Evolutionary conservation across 2,888 invertebrate genomes (phyloP), one percentile per base, ranked within the genome.

Genomic region (Stegana nigrithorax): DNA sequence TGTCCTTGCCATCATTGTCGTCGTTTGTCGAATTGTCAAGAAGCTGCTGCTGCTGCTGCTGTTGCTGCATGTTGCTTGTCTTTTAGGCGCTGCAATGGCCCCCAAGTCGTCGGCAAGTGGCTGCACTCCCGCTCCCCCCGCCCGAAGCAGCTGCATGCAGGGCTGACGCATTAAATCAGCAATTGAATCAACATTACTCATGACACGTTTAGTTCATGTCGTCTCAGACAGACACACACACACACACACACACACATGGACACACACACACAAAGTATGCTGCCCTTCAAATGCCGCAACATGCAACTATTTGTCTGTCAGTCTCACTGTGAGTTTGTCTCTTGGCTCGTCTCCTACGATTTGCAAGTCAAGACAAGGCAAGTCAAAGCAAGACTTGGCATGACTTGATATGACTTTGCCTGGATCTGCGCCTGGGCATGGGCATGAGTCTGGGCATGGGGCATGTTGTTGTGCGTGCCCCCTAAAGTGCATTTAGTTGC

Each of bases 101-200:
- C 65, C 47, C 17, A 26, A 25, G 25, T 23, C 27, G 21, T 17
- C 44, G 4, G 27, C 7, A 27, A 19, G 12, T 10, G 26, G 14
- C 26, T 27, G 2, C 1, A 50, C 26, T 12, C 26, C 23, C 50
- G 14, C n/a, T 27, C 6, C 26, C 6, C 17, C 7, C 8, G 17
- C 42, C 32, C 0, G 32, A 23, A 17, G 45, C 45, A 45, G n/a
- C 45, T 12, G 23, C 14, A 6, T 17, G 27, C 26, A 27, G 32
- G 17, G 36, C 53, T 36, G 32, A 12, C 60, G 75, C 78, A 77
- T 77, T 78, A 79, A 79, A 78, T 81, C 78, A 78, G 78, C 73
- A 77, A 78, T 81, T 80, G 78, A 77, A 77, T 73, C 75, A 79
- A 79, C 79, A 81, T 79, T 80, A 77, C 73, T 81, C 77, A 81